Evolutionary conservation across 2,888 invertebrate genomes (phyloP).

Genomic region (Coleophora deauratella): DNA sequence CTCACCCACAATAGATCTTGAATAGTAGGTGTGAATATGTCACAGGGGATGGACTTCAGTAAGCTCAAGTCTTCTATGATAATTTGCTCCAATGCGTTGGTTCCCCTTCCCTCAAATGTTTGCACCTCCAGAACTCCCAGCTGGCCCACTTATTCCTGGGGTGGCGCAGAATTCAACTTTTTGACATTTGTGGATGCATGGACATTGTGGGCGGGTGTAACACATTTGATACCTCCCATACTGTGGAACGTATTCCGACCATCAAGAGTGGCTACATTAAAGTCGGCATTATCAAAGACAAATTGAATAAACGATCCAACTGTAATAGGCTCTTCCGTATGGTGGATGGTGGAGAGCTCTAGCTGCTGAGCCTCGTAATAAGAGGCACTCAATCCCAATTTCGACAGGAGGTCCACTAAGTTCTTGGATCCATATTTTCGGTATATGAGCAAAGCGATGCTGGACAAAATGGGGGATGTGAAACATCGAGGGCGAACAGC

Average conservation of each 20-base stretch:
- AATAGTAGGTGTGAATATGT: slow-evolving; percentile 11
- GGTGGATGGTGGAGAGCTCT: slow-evolving; percentile 20
- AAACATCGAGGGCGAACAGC: slow-evolving; percentile 23
- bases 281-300: no score
- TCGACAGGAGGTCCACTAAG: slow-evolving; percentile 8
- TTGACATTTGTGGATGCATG: neutral
- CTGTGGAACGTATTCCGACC: slow-evolving; percentile 10
- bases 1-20: slow-evolving; percentile 6
- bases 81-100: neutral
- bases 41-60: neutral
- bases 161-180: neutral
- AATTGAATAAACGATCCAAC: neutral
- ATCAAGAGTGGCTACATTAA: slow-evolving; percentile 6
- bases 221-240: slow-evolving; percentile 11
- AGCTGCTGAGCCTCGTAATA: slow-evolving; percentile 8
- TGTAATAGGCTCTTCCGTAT: neutral
- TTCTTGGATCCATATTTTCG: slow-evolving; percentile 7
- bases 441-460: slow-evolving; percentile 7
- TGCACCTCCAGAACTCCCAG: neutral
- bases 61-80: neutral
- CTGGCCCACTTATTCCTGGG: neutral
- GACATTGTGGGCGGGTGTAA: neutral
- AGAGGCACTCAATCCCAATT: slow-evolving; percentile 9
- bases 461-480: slow-evolving; percentile 11
- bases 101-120: neutral